A percentile compares a stretch with the other conserved stretches of the same genome.
phyloP scores from a whole-genome alignment of 2,113 vertebrate species.

The Corythornis vintsioides region DNA sequence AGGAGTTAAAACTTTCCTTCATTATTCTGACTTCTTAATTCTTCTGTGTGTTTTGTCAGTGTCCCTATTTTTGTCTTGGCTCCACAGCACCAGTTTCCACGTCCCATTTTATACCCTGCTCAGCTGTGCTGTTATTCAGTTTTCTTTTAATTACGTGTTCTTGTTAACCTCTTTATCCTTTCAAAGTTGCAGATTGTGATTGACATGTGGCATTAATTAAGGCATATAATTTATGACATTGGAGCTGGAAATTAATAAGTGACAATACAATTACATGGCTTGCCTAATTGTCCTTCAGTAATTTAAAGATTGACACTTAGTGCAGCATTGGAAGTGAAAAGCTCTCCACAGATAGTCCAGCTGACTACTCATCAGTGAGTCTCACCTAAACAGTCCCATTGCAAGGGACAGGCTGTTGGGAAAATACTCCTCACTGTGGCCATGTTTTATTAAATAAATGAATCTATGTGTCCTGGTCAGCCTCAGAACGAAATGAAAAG shows the following conservation, averaged over 20 bases:
- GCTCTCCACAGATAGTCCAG: conserved; percentile 66
- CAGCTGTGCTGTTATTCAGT: conserved; percentile 67
- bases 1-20: not conserved
- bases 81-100: conserved; percentile 58
- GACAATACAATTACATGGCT: conserved; percentile 79
- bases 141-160: conserved; percentile 78
- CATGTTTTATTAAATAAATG: conserved; percentile 11
- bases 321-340: conserved; percentile 62
- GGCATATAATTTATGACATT: conserved; percentile 79
- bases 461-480: not conserved
- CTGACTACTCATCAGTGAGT: conserved; percentile 59
- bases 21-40: not conserved
- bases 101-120: conserved; percentile 75
- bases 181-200: conserved; percentile 73
- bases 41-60: not conserved
- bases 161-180: conserved; percentile 77
- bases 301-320: conserved; percentile 73
- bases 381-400: conserved; percentile 34
- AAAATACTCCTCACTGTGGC: not conserved
- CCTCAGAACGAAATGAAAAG: conserved; percentile 18
- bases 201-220: conserved; percentile 80
- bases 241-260: conserved; percentile 82
- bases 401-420: not conserved
- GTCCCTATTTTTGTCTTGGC: not conserved
- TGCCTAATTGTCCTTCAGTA: conserved; percentile 79